Evolutionary conservation across 2,113 vertebrate genomes (phyloP).

Genomic region (Synodontis membranacea): DNA sequence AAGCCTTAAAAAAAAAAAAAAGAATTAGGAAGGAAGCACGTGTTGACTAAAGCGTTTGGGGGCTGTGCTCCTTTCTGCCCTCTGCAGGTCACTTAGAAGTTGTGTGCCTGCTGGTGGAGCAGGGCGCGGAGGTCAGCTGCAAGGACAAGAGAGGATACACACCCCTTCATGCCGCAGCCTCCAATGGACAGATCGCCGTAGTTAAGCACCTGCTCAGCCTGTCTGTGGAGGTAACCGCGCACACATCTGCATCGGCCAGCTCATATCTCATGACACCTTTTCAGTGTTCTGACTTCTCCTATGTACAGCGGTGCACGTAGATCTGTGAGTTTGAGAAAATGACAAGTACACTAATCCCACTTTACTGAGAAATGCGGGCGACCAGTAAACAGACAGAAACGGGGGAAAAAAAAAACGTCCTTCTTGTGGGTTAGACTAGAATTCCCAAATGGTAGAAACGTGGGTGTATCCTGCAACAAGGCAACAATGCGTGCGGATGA

Average conservation of each 20-base stretch:
- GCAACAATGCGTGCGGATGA: background rate
- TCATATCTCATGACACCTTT: background rate
- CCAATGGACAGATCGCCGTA: constrained; percentile 87
- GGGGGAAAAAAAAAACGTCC: background rate
- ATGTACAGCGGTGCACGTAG: background rate
- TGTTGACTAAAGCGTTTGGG: background rate
- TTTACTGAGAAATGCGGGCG: background rate
- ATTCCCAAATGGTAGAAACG: background rate
- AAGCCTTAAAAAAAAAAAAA: background rate
- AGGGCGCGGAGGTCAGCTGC: constrained; percentile 90
- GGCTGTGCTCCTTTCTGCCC: background rate
- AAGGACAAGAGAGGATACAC: constrained; percentile 98
- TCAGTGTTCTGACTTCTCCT: background rate
- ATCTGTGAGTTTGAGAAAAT: too few species aligned
- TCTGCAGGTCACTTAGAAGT: constrained; percentile 89
- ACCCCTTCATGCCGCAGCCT: constrained; percentile 90
- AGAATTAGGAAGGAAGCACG: background rate
- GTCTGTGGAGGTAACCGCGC: constrained; percentile 84
- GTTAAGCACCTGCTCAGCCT: constrained; percentile 94
- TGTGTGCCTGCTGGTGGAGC: constrained; percentile 86
- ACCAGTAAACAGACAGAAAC: background rate
- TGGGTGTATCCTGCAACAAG: background rate
- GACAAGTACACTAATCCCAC: background rate
- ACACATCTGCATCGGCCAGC: background rate
- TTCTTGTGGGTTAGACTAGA: background rate